Evolutionary conservation across 2,888 invertebrate species (phyloP).

Genomic region (Cordylochernes scorpioides): DNA sequence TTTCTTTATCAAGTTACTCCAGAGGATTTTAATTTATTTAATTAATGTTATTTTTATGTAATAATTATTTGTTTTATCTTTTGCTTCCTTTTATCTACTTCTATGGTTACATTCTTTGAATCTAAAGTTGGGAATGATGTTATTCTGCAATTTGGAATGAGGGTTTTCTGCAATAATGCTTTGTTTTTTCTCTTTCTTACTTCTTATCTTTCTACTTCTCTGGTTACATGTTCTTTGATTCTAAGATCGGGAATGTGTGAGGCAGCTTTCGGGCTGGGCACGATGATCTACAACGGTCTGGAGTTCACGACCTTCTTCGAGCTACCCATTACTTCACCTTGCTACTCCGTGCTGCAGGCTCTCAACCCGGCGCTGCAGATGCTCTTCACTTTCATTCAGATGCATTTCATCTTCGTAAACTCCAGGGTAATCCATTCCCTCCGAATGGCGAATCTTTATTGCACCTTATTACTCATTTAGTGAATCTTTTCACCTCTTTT

Average conservation of each 20-base stretch:
- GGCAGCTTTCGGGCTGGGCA: slow-evolving; percentile 52
- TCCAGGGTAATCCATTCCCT: slow-evolving; percentile 18
- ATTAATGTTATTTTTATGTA: no score
- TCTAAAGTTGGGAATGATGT: no score
- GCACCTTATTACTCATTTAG: no score
- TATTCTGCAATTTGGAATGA: no score
- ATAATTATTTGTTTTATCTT: no score
- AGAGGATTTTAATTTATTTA: no score
- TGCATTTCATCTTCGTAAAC: slow-evolving; percentile 86
- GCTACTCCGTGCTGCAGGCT: slow-evolving; percentile 63
- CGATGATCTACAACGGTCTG: slow-evolving; percentile 88
- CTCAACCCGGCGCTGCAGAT: slow-evolving; percentile 76
- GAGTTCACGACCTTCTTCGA: slow-evolving; percentile 86
- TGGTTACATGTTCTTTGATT: background rate
- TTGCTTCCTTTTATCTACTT: no score
- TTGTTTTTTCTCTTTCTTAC: background rate
- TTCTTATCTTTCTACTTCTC: background rate
- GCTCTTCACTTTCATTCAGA: slow-evolving; percentile 90
- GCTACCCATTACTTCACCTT: slow-evolving; percentile 56
- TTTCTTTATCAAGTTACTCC: no score
- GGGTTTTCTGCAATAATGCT: no score
- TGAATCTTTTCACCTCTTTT: no score
- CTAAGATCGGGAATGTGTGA: background rate
- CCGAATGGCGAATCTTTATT: no score
- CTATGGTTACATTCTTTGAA: no score